Conservation (phyloP, 2,113 vertebrate genomes). For the Spilogale gracilis region DNA sequence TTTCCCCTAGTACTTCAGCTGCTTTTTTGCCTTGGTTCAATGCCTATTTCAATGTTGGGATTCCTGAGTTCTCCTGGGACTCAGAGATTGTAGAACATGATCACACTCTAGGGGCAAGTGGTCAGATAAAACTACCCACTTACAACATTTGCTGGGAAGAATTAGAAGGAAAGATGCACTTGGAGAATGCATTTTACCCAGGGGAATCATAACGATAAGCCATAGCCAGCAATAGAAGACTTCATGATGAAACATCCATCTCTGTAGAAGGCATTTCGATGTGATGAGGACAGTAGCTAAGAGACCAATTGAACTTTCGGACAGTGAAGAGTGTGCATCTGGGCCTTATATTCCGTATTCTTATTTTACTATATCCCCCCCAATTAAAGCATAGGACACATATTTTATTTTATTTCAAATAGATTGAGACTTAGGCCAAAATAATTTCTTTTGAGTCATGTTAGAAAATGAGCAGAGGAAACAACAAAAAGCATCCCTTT, state of each 20-base stretch:
- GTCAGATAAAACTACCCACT: slow-evolving; percentile 64
- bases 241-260: slow-evolving; percentile 61
- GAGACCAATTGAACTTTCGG: slow-evolving; percentile 81
- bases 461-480: not conserved
- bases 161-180: slow-evolving; percentile 41
- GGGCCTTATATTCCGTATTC: not conserved
- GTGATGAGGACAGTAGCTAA: slow-evolving; percentile 61
- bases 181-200: slow-evolving; percentile 59
- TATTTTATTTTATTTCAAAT: slow-evolving; percentile 50
- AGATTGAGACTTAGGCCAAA: not conserved
- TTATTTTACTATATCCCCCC: slow-evolving; percentile 56
- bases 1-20: not conserved
- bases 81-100: slow-evolving; percentile 38
- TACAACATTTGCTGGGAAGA: slow-evolving; percentile 67
- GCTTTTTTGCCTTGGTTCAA: not conserved
- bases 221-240: slow-evolving; percentile 47
- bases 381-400: slow-evolving; percentile 49
- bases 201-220: slow-evolving; percentile 69
- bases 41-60: not conserved
- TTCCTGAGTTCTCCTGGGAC: slow-evolving; percentile 62
- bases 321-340: accelerated
- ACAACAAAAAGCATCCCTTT: slow-evolving; percentile 2
- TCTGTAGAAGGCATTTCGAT: slow-evolving; percentile 36
- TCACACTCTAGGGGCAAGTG: slow-evolving; percentile 48
- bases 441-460: slow-evolving; percentile 34